Base-by-base conservation (phyloP, 1,140 invertebrate species). In the Potamilus streckersoni region DNA sequence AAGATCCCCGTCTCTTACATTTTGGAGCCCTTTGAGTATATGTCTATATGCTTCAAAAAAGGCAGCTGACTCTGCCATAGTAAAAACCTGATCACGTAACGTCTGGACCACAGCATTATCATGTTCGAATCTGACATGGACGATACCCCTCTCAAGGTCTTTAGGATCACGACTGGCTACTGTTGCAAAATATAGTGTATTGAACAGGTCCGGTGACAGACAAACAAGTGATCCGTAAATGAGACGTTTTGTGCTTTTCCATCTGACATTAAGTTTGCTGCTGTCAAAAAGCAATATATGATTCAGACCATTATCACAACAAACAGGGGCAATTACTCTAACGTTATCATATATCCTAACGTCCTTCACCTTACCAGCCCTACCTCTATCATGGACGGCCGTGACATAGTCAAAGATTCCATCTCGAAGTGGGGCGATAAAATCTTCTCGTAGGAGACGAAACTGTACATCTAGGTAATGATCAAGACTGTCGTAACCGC, bases 401-500 rank as follows among this genome's bases (percentile, higher is more conserved):
- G 60, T 57, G 56, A 77, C 74, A 63, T 83, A 85, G 17, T 76
- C 59, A 20, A 57, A 67, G 58, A 91, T 79, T 23, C 90, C 90
- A 20, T 86, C 79, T 76, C 90, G 71, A n/a, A 91, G 69, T 56
- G 90, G 87, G 1, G 79, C 66, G 60, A 89, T 69, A 68, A 90
- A 90, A 80, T 96, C 95, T 90, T 96, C 94, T 15, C 93, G 86
- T 31, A 96, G 85, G 2, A 95, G 87, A 17, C 94, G 88, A 83
- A 94, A 95, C 78, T 96, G 95, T 0, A 93, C 91, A 81, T 95
- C 94, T 8, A 96, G 86, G 83, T 96, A 96, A 82, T 95, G 92
- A 23, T 94, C 90, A 0, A 92, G 90, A 83, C 92, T 89, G 11
- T 87, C 76, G 84, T 94, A 95, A 1, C 87, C 81, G 11, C 93